Evolutionary conservation across 2,113 vertebrate species (phyloP).

Genomic region (Gallinago media): DNA sequence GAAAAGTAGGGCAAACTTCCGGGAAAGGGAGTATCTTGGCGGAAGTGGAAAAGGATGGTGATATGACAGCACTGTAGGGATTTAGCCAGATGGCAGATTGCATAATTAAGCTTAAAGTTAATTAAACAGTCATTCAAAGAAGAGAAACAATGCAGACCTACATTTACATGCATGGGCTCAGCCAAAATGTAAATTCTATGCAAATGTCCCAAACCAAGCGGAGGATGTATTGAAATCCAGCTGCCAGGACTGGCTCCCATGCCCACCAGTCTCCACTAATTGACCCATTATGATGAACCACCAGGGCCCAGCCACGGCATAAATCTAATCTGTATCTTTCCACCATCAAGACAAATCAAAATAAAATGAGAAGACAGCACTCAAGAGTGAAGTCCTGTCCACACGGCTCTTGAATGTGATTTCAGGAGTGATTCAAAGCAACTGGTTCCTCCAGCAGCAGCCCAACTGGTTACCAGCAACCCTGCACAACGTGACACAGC

Average conservation of each 20-base stretch:
- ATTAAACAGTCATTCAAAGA: conserved; percentile 58
- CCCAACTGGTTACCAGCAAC: background rate
- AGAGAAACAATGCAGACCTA: conserved; percentile 36
- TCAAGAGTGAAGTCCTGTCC: background rate
- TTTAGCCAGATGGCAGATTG: conserved; percentile 41
- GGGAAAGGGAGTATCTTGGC: background rate
- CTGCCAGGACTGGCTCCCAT: background rate
- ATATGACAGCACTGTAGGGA: background rate
- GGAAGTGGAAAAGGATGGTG: background rate
- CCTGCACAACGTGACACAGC: background rate
- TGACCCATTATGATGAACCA: background rate
- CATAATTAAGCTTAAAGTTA: conserved; percentile 58
- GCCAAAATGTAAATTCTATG: conserved; percentile 35
- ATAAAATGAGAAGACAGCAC: background rate
- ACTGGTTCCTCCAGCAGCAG: background rate
- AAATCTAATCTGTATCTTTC: background rate
- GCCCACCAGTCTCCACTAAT: background rate
- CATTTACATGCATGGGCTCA: background rate
- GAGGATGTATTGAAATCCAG: conserved; percentile 18
- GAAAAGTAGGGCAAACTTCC: background rate
- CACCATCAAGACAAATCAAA: background rate
- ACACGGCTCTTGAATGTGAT: background rate
- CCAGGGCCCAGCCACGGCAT: background rate
- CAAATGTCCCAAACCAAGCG: conserved; percentile 3
- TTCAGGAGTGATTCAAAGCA: background rate